Evolutionary conservation across 2,888 invertebrate genomes (phyloP).

Genomic region (Chrysodeixis includens): DNA sequence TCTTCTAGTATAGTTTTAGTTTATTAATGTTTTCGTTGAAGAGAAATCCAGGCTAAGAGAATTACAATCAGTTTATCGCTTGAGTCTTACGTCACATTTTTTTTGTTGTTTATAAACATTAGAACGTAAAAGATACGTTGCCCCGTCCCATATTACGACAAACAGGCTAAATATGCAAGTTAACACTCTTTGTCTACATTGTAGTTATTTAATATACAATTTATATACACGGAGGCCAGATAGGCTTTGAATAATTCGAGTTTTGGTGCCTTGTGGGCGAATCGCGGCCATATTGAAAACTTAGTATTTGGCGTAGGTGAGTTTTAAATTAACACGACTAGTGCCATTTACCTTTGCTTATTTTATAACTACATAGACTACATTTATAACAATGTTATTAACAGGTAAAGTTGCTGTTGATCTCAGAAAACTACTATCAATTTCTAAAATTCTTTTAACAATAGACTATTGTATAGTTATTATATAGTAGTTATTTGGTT

Average conservation of each 20-base stretch:
- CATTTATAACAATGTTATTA: no score
- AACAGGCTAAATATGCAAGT: conserved; percentile 14
- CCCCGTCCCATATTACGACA: background rate
- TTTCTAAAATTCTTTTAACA: no score
- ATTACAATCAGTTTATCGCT: no score
- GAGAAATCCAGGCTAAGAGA: no score
- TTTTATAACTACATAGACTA: conserved; percentile 23
- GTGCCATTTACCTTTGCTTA: conserved; percentile 40
- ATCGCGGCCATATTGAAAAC: conserved; percentile 81
- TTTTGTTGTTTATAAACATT: background rate
- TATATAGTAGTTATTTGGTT: no score
- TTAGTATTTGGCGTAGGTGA: conserved; percentile 79
- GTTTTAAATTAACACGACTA: conserved; percentile 65
- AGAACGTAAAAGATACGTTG: background rate
- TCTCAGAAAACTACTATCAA: no score
- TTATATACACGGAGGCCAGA: conserved; percentile 56
- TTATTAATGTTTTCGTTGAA: no score
- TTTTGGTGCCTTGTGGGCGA: conserved; percentile 79
- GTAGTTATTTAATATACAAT: conserved; percentile 31
- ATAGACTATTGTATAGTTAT: no score
- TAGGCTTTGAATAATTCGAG: conserved; percentile 63
- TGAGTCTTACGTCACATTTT: no score
- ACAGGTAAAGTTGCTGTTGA: no score
- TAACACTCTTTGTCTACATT: conserved; percentile 27
- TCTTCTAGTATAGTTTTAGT: no score